phyloP scores from a whole-genome alignment of 2,113 vertebrate genomes.

The Spermophilus dauricus region DNA sequence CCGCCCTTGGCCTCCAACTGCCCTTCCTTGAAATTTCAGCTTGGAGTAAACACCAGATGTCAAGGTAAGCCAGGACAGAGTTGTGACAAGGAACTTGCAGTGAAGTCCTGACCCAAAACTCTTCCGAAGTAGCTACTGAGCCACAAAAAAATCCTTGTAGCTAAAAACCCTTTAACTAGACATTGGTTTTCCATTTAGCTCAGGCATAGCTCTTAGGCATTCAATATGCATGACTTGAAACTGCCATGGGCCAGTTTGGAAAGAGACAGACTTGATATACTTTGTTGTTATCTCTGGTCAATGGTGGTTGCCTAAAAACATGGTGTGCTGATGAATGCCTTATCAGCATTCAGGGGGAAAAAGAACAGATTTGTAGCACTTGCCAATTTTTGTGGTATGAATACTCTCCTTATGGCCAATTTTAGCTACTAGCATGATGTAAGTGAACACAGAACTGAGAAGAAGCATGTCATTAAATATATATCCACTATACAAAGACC shows the following conservation, averaged over 20 bases:
- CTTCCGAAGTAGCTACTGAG: background rate
- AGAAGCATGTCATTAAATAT: background rate
- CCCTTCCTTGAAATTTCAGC: slow-evolving; percentile 61
- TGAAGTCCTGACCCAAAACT: slow-evolving; percentile 20
- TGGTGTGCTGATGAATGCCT: background rate
- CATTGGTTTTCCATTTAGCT: background rate
- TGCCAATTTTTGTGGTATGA: background rate
- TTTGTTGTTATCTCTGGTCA: background rate
- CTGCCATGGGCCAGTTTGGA: background rate
- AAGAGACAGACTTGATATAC: background rate
- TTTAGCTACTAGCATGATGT: background rate
- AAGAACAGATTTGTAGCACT: background rate
- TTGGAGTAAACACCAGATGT: slow-evolving; percentile 80
- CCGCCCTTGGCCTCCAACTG: slow-evolving; percentile 54
- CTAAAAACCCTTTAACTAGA: background rate
- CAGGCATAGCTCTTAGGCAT: background rate
- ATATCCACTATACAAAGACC: background rate
- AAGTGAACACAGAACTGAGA: background rate
- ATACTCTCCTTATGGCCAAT: background rate
- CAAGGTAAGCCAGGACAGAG: slow-evolving; percentile 67
- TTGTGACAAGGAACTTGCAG: slow-evolving; percentile 44
- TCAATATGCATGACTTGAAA: background rate
- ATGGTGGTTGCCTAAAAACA: background rate
- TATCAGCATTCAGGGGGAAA: background rate
- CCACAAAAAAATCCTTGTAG: background rate